These are phyloP conservation scores for Hydrotaea diabolus DNA, from an alignment of 2,888 invertebrate species.

Conservation along the genomic window DNA sequence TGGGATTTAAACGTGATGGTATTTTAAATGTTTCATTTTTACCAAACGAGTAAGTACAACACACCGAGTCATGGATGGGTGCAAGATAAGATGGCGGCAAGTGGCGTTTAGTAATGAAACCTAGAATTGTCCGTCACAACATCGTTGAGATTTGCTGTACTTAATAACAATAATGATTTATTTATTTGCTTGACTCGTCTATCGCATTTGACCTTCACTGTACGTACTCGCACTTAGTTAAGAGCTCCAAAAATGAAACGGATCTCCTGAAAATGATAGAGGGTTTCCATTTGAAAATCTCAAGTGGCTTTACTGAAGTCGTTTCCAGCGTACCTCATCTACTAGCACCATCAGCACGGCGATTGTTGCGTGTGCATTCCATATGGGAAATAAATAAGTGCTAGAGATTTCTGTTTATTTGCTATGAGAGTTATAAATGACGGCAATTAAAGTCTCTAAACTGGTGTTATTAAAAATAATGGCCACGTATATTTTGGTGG, in stretches of 20 bases:
- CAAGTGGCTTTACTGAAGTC: not conserved
- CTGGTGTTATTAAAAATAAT: constrained; percentile 14
- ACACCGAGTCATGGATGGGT: too few relatives aligned
- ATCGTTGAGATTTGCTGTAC: not conserved
- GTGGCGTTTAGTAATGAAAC: too few relatives aligned
- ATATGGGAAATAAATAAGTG: not conserved
- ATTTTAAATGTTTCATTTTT: constrained; percentile 59
- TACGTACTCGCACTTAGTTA: not conserved
- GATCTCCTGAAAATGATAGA: constrained; percentile 14
- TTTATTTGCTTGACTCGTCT: not conserved
- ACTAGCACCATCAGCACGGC: not conserved
- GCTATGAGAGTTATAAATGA: constrained; percentile 1
- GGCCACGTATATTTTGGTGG: not conserved
- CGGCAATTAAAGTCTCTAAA: constrained; percentile 10
- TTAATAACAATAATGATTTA: constrained; percentile 25
- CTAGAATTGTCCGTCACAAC: not conserved
- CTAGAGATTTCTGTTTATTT: not conserved
- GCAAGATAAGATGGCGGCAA: too few relatives aligned
- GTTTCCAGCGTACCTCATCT: not conserved
- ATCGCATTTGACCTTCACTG: not conserved
- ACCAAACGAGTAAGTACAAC: constrained; percentile 12
- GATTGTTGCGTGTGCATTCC: constrained; percentile 16
- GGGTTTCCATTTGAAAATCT: not conserved
- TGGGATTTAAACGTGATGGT: constrained; percentile 61
- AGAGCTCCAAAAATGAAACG: not conserved